Base-by-base conservation (phyloP, 2,797 vertebrate species). In the Betta splendens region DNA sequence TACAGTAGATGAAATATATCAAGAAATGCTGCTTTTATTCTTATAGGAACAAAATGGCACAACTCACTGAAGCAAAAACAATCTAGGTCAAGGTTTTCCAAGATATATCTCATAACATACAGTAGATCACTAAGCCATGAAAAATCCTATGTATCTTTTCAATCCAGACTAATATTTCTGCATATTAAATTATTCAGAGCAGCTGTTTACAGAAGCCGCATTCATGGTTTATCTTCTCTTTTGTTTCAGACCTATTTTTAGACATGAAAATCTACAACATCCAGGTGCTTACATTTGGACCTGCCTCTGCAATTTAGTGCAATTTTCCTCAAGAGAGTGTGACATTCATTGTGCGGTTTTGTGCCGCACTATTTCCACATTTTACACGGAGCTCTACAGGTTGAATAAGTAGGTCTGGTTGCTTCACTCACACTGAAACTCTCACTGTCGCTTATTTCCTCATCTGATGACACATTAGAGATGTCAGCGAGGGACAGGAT, bases 291-390 rank as follows among this genome's bases (percentile, higher is more conserved):
- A 45, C 5, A 33, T 42, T 52, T 52, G 6, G 11, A 28, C 47
- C 17, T 64, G 7, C 18, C n/a, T 1, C 20, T 26, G 3, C 33
- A 47, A 42, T 64, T 46, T 20, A 42, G 31, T 39, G 59, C 44
- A 42, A 15, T 51, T 48, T 51, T 16, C 36, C 28, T 25, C 8
- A 48, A 21, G 21, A 37, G 10, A 39, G 25, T 13, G 13, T 43
- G 31, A 33, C 36, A 39, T 22, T 46, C 12, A 45, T 7, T 43
- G 18, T 6, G 10, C 36, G 28, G 9, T 25, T 40, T 17, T 22
- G 5, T 39, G 12, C 11, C 9, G 1, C 7, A 44, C 35, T 9
- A 45, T 32, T 58, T 25, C 26, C 43, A 42, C 3, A 47, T 38
- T 55, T n/a, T 22, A 20, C 3, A 0, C 38, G 21, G 11, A 25